Evolutionary conservation across 2,113 vertebrate genomes (phyloP).

Genomic region (Numida meleagris): DNA sequence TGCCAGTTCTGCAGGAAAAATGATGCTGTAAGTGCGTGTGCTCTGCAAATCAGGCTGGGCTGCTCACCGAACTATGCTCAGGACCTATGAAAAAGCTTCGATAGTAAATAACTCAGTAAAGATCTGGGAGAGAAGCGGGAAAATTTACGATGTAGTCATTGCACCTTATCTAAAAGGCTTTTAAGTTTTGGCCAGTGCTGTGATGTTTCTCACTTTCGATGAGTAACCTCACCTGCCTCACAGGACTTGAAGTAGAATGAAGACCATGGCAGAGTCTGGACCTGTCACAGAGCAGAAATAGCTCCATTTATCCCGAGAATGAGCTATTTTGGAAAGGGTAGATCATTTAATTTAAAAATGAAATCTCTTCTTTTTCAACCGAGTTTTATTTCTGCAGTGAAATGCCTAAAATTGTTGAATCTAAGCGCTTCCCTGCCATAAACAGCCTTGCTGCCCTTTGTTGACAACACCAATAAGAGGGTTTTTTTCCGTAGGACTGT

Average conservation of each 20-base stretch:
- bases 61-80: no score
- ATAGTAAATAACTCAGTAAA: background rate
- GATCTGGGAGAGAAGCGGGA: background rate
- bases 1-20: background rate
- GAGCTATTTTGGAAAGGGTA: background rate
- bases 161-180: background rate
- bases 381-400: background rate
- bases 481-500: background rate
- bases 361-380: background rate
- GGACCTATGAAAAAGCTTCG: background rate
- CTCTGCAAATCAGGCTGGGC: background rate
- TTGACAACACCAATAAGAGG: rapidly evolving
- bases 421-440: background rate
- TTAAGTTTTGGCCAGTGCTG: background rate
- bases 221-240: background rate
- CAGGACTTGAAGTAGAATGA: background rate
- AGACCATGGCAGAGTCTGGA: background rate
- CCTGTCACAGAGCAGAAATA: background rate
- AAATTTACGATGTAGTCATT: background rate
- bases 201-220: background rate
- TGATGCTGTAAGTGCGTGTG: background rate
- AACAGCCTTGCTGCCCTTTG: background rate
- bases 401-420: background rate
- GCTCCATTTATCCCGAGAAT: background rate
- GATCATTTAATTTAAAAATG: background rate